Base-by-base conservation (phyloP, 2,113 vertebrate genomes). In the Ursus arctos region DNA sequence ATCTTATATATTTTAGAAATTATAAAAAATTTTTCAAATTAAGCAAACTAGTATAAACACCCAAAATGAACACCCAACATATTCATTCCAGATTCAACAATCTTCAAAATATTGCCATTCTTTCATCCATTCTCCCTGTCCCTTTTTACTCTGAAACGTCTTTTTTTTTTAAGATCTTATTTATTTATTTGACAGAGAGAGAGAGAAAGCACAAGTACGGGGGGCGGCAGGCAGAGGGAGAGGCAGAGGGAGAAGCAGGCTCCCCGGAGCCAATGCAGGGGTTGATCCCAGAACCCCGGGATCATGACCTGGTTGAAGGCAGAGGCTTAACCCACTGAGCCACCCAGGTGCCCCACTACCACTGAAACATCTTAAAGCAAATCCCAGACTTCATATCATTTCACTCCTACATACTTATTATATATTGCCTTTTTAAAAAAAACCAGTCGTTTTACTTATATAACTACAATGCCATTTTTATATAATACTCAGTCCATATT, bases 21-120 rank as follows among this genome's bases (percentile, higher is more conserved):
- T 93, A 92, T 92, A 89, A 83, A 91, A 79, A 82, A 53, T 33
- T 57, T 91, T 85, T 91, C 71, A 96, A 84, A 84, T 24, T 76
- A 94, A 93, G 36, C 69, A 93, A 59, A 72, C 65, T 84, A 74
- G 0, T 86, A 51, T 36, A 31, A 55, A 89, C 10, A 36, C 47
- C 31, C 31, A 79, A 79, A 79, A 24, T 14, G 13, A 59, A 71
- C 18, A 76, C 24, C 9, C 67, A 82, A 86, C 40, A 55, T 83
- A 69, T 7, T 80, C 22, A 79, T 69, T 43, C 19, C 47, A 79
- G 47, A 59, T 71, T 86, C 67, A 86, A 6, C 4, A 90, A 26
- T 77, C 85, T 96, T 82, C 9, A 79, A 49, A 33, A 43, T 72
- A 69, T 5, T 69, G 3, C 47, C 18, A 22, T 6, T 92, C 79